phyloP scores from a whole-genome alignment of 1,140 invertebrate genomes.

The Brachionus manjavacas region DNA sequence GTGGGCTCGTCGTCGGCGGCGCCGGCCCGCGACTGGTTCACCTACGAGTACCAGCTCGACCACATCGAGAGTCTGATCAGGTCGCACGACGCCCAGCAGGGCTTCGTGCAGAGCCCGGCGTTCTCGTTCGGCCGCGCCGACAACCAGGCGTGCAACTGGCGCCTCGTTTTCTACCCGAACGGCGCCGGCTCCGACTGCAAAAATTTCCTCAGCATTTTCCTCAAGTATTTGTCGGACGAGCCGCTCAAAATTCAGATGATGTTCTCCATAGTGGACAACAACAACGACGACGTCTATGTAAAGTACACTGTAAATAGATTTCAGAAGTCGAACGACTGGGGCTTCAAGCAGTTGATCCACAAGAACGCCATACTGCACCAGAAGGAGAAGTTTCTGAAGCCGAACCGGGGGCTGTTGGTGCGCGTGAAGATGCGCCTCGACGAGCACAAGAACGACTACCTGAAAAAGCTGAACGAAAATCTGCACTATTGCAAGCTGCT shows the following conservation, averaged over 20 bases:
- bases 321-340: conserved; percentile 40
- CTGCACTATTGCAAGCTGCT: conserved; percentile 26
- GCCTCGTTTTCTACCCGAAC: conserved; percentile 31
- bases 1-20: conserved; percentile 9
- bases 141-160: conserved; percentile 23
- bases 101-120: conserved; percentile 30
- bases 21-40: conserved; percentile 14
- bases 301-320: conserved; percentile 43
- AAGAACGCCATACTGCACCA: conserved; percentile 38
- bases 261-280: conserved; percentile 38
- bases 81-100: conserved; percentile 12
- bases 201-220: conserved; percentile 40
- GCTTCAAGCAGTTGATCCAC: conserved; percentile 40
- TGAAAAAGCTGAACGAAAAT: conserved; percentile 36
- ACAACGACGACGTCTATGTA: conserved; percentile 39
- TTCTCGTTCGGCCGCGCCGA: background rate
- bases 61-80: background rate
- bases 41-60: conserved; percentile 18
- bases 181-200: conserved; percentile 38
- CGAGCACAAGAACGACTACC: conserved; percentile 31
- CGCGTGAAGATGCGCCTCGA: conserved; percentile 22
- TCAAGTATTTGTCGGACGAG: conserved; percentile 39
- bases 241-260: conserved; percentile 42
- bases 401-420: background rate
- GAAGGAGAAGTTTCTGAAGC: conserved; percentile 1